Percentiles rank a stretch among this genome's conserved stretches.
These are phyloP conservation scores for Microctenopoma steveboyesi DNA, from an alignment of 2,797 vertebrate genomes.

Conservation along the genomic window DNA sequence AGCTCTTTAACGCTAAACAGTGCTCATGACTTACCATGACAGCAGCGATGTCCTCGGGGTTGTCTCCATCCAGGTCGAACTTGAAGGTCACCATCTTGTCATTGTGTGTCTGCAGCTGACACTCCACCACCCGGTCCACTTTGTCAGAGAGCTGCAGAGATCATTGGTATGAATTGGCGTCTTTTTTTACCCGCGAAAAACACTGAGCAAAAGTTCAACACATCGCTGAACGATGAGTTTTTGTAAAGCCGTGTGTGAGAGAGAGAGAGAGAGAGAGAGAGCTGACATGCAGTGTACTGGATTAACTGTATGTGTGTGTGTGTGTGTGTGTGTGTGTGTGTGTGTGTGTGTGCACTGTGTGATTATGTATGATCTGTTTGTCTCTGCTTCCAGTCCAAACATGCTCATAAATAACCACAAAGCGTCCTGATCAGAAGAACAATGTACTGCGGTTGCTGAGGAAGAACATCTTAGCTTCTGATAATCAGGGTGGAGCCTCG, in stretches of 20 bases:
- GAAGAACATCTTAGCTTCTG: constrained; percentile 22
- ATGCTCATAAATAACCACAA: constrained; percentile 31
- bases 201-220: constrained; percentile 12
- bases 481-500: constrained; percentile 35
- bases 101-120: constrained; percentile 98
- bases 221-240: not conserved
- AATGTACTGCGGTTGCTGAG: constrained; percentile 25
- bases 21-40: constrained; percentile 89
- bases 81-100: constrained; percentile 99
- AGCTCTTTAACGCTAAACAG: not conserved
- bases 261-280: not conserved
- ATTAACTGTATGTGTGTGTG: too few species aligned
- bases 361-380: constrained; percentile 40
- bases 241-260: not conserved
- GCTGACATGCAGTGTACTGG: not conserved
- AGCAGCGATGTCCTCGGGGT: constrained; percentile 93
- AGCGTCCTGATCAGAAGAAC: constrained; percentile 45
- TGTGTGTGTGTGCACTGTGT: constrained; percentile 16
- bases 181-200: constrained; percentile 28
- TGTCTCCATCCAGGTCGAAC: constrained; percentile 97
- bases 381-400: constrained; percentile 43
- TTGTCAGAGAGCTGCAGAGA: constrained; percentile 91
- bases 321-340: not conserved
- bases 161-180: constrained; percentile 6
- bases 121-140: constrained; percentile 96